phyloP scores from a whole-genome alignment of 2,888 invertebrate species.

The Flexamia atlantica region DNA sequence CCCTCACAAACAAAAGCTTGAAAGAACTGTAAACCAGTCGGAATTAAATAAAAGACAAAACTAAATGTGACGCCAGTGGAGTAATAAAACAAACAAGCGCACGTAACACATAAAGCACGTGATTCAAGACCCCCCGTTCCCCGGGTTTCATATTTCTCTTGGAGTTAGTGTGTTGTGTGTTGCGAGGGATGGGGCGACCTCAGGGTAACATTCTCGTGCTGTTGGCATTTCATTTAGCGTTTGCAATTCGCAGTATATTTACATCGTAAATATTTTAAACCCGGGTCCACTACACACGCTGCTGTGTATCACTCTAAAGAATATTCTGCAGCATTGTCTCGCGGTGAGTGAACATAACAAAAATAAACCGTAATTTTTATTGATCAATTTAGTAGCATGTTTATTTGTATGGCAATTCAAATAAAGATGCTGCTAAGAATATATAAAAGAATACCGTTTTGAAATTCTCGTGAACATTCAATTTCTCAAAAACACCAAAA shows the following conservation, averaged over 20 bases:
- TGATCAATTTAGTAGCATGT: too few species aligned
- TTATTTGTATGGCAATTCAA: too few species aligned
- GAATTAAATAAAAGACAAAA: neutral
- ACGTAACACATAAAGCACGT: slow-evolving; percentile 10
- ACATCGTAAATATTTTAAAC: neutral
- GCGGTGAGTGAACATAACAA: too few species aligned
- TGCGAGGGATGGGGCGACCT: neutral
- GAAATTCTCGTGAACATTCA: too few species aligned
- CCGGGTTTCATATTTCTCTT: slow-evolving; percentile 19
- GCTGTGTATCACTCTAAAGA: neutral
- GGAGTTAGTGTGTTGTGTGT: neutral
- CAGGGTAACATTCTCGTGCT: slow-evolving; percentile 1
- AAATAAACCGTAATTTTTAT: too few species aligned
- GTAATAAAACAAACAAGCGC: slow-evolving; percentile 16
- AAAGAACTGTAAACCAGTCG: neutral
- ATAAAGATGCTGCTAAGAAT: too few species aligned
- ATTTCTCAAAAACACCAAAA: too few species aligned
- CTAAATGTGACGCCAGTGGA: neutral
- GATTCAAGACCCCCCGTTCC: slow-evolving; percentile 2
- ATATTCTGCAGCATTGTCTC: neutral
- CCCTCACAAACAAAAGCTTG: neutral
- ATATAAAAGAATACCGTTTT: too few species aligned
- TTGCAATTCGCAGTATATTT: neutral
- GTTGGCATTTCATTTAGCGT: neutral
- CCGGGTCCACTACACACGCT: neutral